Evolutionary conservation across 2,888 invertebrate genomes (phyloP).

Genomic region (Abrostola tripartita): DNA sequence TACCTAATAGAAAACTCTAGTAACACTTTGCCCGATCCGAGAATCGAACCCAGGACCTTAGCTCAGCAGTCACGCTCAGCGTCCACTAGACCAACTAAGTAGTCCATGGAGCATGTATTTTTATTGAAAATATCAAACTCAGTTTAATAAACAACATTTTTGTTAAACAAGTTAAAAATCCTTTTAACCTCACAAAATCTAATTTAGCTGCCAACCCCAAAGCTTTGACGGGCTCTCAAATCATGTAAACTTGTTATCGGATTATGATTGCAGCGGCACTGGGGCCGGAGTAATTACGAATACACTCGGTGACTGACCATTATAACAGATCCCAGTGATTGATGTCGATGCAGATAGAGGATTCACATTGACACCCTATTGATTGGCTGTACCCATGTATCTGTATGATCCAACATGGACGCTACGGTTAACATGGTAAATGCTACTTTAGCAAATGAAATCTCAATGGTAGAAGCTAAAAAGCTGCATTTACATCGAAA

Average conservation of each 20-base stretch:
- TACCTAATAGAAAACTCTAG: too few species aligned
- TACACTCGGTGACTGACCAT: slow-evolving; percentile 4
- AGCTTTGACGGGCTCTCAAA: slow-evolving; percentile 24
- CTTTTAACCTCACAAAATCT: slow-evolving; percentile 15
- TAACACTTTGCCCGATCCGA: too few species aligned
- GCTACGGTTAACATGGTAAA: too few species aligned
- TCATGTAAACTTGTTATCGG: slow-evolving; percentile 25
- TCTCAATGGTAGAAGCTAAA: too few species aligned
- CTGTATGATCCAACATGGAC: too few species aligned
- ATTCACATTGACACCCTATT: neutral
- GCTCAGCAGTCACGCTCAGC: too few species aligned
- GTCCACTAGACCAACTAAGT: too few species aligned
- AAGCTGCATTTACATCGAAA: too few species aligned
- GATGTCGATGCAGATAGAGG: neutral
- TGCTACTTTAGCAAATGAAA: too few species aligned
- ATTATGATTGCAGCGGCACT: slow-evolving; percentile 18
- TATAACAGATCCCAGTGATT: neutral
- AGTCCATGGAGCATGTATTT: neutral
- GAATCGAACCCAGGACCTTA: too few species aligned
- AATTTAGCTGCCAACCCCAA: slow-evolving; percentile 9
- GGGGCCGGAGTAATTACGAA: neutral
- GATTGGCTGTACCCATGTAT: too few species aligned
- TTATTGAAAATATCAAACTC: neutral
- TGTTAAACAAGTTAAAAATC: neutral
- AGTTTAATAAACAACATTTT: neutral